Evolutionary conservation across 2,797 vertebrate genomes (phyloP).

Genomic region (Halcyon smyrnensis): DNA sequence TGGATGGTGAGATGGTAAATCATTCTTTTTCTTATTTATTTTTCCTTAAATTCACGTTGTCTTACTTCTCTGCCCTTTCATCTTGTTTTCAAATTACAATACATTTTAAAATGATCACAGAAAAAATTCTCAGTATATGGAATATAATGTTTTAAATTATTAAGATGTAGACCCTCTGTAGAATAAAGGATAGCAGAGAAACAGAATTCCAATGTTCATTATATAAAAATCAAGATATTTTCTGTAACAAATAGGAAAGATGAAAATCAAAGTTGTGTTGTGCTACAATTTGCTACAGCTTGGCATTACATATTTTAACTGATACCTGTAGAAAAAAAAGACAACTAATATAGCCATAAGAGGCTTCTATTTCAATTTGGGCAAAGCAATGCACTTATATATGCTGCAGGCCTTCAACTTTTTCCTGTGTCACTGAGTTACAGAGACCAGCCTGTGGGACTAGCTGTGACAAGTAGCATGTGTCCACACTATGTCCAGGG

Average conservation of each 20-base stretch:
- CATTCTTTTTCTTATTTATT: neutral
- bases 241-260: neutral
- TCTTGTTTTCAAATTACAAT: neutral
- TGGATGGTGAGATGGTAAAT: neutral
- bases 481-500: neutral
- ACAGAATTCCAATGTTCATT: neutral
- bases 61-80: neutral
- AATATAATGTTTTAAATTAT: neutral
- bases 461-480: fast-evolving
- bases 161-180: neutral
- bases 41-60: neutral
- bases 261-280: neutral
- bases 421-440: neutral
- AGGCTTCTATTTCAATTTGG: neutral
- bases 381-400: fast-evolving
- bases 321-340: neutral
- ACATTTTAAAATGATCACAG: neutral
- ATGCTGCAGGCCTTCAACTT: neutral
- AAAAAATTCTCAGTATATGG: neutral
- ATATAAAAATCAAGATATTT: neutral
- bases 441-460: neutral
- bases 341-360: neutral
- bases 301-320: neutral
- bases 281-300: neutral
- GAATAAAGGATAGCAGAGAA: neutral